These are phyloP conservation scores for Glaucidium brasilianum DNA, from an alignment of 2,113 vertebrate genomes.

Conservation along the genomic window DNA sequence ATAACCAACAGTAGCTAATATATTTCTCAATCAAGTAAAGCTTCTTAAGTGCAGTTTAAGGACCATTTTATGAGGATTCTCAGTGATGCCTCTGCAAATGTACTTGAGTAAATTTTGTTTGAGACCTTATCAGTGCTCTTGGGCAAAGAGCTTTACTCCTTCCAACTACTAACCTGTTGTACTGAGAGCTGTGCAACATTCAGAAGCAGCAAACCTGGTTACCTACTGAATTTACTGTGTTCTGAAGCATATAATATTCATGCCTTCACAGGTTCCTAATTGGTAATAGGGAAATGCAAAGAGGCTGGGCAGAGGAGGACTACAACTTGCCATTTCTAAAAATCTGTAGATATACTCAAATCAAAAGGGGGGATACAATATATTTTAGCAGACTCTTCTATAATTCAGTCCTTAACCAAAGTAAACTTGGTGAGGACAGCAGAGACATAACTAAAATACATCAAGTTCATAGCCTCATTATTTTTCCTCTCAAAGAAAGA, in stretches of 20 bases:
- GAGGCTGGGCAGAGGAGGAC: accelerated
- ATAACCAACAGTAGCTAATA: not conserved
- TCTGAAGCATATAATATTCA: not conserved
- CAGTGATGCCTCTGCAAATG: not conserved
- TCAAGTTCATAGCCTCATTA: not conserved
- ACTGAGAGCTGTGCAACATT: not conserved
- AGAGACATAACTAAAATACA: not conserved
- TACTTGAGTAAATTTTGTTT: not conserved
- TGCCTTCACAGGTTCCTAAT: not conserved
- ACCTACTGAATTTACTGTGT: not conserved
- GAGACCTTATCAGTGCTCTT: not conserved
- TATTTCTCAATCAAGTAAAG: not conserved
- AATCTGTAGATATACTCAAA: not conserved
- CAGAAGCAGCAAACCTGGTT: not conserved
- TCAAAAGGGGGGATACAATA: not conserved
- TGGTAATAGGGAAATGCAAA: not conserved
- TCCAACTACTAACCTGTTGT: not conserved
- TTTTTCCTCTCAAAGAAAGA: not conserved
- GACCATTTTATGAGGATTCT: not conserved
- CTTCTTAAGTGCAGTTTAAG: slow-evolving; percentile 4
- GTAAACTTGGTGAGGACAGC: not conserved
- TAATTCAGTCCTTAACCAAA: not conserved
- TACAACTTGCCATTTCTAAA: not conserved
- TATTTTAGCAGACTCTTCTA: not conserved
- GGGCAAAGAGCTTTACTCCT: not conserved